Evolutionary conservation across 1,140 invertebrate genomes (phyloP), one percentile per base, ranked within the genome.

Genomic region (Pachypeltis micranthus): DNA sequence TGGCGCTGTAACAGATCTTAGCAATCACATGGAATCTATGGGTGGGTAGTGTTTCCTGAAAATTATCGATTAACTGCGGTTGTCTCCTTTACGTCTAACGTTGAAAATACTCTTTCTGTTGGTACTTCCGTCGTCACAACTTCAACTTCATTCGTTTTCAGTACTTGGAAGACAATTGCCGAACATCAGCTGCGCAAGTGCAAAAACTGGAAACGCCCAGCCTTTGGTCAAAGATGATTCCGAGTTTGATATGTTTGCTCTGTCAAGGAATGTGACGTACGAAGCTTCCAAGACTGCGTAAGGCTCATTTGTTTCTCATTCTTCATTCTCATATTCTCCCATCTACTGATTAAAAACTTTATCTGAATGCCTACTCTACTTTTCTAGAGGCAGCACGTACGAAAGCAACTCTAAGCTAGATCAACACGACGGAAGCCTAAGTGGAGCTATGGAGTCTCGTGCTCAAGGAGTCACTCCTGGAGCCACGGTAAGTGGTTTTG

Each of bases 161-260:
- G 69, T 67, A 62, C 64, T 75, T n/a, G 61, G 61, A 2, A 60
- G 64, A 44, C 72, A 76, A 63, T 67, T 77, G 29, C 69, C 69
- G 27, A 67, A 68, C 21, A 23, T 67, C 24, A 67, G 55, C 61
- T 71, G 63, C 58, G 73, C 75, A 3, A 61, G 70, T 29, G 72
- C 72, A 4, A 70, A 72, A 55, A 70, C 71, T 58, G 71, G 71
- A 39, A 44, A 28, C 21, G 24, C 44, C 16, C 21, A 61, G 27
- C 27, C 64, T 44, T 31, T 58, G 26, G 44, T 65, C n/a, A 47
- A 55, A 62, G 72, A 70, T 16, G 78, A 79, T 14, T 80, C 79
- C 69, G 91, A 93, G 69, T 95, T 95, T 76, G 91, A 93, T 74
- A 90, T 90, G 83, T 90, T 95, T 78, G 91, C 91, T 51, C 90